These are phyloP conservation scores for Arrhopalites spinosus DNA, from an alignment of 2,888 invertebrate genomes.

Conservation along the genomic window DNA sequence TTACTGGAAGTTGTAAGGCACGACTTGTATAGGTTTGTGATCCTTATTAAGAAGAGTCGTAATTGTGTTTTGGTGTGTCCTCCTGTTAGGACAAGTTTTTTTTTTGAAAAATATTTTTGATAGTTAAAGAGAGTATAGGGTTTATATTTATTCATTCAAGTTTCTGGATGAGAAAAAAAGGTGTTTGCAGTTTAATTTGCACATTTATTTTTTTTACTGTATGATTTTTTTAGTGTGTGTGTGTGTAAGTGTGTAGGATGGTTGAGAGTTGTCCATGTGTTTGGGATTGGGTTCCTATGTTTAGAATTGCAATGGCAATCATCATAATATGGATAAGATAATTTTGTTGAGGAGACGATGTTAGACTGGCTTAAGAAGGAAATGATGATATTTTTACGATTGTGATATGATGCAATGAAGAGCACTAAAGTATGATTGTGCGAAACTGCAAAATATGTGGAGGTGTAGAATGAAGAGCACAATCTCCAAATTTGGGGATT, in stretches of 20 bases:
- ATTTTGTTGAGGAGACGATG: background rate
- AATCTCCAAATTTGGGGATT: constrained; percentile 48
- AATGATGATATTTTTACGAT: constrained; percentile 13
- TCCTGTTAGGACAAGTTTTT: no score
- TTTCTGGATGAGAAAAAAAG: background rate
- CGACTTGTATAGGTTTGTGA: constrained; percentile 6
- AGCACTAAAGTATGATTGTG: background rate
- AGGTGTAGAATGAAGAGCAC: constrained; percentile 53
- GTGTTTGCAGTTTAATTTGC: constrained; percentile 7
- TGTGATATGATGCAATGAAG: constrained; percentile 15
- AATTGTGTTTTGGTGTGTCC: background rate
- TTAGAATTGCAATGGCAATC: background rate
- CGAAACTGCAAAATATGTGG: constrained; percentile 27
- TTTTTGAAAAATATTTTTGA: no score
- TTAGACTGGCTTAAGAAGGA: background rate
- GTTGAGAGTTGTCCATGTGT: background rate
- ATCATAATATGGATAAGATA: background rate
- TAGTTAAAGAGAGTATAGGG: no score
- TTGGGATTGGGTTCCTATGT: background rate
- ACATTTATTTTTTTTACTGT: constrained; percentile 9
- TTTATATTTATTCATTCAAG: no score
- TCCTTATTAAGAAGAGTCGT: background rate
- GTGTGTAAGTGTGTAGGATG: background rate
- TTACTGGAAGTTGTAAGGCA: background rate
- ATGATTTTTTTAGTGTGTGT: background rate